Conservation (phyloP, 2,888 invertebrate species). For the Mamestra brassicae region DNA sequence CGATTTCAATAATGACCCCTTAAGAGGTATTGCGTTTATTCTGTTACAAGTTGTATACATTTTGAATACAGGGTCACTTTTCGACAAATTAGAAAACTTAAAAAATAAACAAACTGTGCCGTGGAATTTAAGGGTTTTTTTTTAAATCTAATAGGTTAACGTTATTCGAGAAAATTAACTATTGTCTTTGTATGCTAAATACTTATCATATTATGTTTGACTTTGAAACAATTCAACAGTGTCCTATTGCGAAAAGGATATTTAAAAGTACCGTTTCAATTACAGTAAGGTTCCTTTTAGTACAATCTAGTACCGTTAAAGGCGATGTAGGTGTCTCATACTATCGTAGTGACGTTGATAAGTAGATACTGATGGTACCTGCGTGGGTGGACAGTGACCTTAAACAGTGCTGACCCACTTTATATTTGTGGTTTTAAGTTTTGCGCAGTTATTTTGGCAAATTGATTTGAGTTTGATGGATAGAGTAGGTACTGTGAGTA, state of each 20-base stretch:
- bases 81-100: too few species aligned
- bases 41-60: too few species aligned
- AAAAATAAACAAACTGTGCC: too few species aligned
- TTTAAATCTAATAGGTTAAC: too few species aligned
- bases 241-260: conserved; percentile 2
- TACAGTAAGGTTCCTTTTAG: conserved; percentile 22
- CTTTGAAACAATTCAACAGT: neutral
- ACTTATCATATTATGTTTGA: neutral
- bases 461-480: neutral
- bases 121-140: too few species aligned
- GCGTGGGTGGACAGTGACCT: conserved; percentile 51
- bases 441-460: conserved; percentile 1
- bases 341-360: conserved; percentile 26
- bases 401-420: conserved; percentile 50
- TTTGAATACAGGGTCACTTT: too few species aligned
- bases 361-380: conserved; percentile 8
- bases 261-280: conserved; percentile 7
- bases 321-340: conserved; percentile 23
- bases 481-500: neutral
- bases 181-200: too few species aligned
- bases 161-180: too few species aligned
- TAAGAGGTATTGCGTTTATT: too few species aligned
- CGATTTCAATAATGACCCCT: too few species aligned
- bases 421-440: conserved; percentile 36
- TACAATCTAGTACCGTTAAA: conserved; percentile 31